Conservation (phyloP, 2,797 vertebrate species). For the Chaetodon trifasciatus region DNA sequence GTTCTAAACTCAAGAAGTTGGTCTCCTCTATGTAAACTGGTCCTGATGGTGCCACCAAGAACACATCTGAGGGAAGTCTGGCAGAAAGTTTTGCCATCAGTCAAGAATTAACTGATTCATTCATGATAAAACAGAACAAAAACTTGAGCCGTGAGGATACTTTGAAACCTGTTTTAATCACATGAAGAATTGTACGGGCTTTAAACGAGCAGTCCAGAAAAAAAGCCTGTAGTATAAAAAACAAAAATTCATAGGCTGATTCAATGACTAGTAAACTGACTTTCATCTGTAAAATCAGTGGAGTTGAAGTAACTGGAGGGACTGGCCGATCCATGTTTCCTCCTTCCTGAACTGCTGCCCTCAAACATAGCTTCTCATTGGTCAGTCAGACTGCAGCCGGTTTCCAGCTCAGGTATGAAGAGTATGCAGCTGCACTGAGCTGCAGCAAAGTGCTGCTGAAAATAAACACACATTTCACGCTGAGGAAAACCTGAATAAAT, state of each 20-base stretch:
- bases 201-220: no score
- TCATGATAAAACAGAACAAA: no score
- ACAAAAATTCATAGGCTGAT: neutral
- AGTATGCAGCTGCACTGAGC: neutral
- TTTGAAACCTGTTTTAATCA: no score
- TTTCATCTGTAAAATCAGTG: neutral
- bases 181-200: no score
- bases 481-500: conserved; percentile 6
- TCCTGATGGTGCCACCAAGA: no score
- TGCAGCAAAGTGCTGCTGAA: conserved; percentile 2
- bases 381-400: neutral
- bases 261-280: neutral
- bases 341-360: neutral
- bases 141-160: no score
- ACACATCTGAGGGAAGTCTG: no score
- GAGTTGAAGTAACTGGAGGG: neutral
- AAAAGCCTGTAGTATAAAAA: no score
- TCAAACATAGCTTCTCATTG: neutral
- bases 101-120: no score
- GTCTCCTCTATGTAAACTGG: neutral
- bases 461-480: neutral
- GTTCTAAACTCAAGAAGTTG: neutral
- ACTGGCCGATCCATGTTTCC: neutral
- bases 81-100: no score
- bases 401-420: conserved; percentile 1